A percentile compares a stretch with the other conserved stretches of the same genome.
These are phyloP conservation scores for Byasa hedistus DNA, from an alignment of 2,888 invertebrate genomes.

Conservation along the genomic window DNA sequence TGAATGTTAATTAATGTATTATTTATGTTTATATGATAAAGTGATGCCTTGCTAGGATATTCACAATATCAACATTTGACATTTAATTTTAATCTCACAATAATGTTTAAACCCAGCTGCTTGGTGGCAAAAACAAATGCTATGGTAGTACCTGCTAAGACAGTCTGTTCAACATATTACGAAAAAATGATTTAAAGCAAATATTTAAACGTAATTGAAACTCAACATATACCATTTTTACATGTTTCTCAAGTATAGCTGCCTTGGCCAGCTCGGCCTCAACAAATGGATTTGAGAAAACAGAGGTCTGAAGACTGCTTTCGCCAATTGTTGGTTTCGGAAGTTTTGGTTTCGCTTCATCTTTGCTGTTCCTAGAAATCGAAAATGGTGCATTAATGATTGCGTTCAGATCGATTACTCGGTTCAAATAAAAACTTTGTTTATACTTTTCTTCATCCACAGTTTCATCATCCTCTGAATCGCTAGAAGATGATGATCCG, in stretches of 20 bases:
- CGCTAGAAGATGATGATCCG: slow-evolving; percentile 72
- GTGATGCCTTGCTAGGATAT: too few relatives aligned
- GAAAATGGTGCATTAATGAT: background rate
- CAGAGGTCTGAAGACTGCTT: slow-evolving; percentile 82
- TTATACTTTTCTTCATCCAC: slow-evolving; percentile 63
- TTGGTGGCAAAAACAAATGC: too few relatives aligned
- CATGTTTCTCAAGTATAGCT: slow-evolving; percentile 93
- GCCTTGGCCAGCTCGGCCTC: slow-evolving; percentile 92
- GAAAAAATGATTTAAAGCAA: background rate
- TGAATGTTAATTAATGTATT: too few relatives aligned
- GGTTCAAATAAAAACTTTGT: background rate
- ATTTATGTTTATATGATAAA: too few relatives aligned
- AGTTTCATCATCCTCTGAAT: slow-evolving; percentile 72
- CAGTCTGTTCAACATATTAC: too few relatives aligned
- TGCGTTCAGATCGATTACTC: background rate
- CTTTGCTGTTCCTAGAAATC: slow-evolving; percentile 42
- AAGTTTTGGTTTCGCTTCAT: slow-evolving; percentile 65
- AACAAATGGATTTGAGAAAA: slow-evolving; percentile 92
- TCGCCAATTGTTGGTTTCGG: slow-evolving; percentile 83
- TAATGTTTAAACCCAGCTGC: too few relatives aligned
- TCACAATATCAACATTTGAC: too few relatives aligned
- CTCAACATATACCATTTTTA: slow-evolving; percentile 90
- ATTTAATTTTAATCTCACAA: too few relatives aligned
- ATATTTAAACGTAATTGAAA: slow-evolving; percentile 42
- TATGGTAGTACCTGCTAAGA: too few relatives aligned